phyloP scores from a whole-genome alignment of 2,888 invertebrate genomes.

The Tanytarsus gracilentus region DNA sequence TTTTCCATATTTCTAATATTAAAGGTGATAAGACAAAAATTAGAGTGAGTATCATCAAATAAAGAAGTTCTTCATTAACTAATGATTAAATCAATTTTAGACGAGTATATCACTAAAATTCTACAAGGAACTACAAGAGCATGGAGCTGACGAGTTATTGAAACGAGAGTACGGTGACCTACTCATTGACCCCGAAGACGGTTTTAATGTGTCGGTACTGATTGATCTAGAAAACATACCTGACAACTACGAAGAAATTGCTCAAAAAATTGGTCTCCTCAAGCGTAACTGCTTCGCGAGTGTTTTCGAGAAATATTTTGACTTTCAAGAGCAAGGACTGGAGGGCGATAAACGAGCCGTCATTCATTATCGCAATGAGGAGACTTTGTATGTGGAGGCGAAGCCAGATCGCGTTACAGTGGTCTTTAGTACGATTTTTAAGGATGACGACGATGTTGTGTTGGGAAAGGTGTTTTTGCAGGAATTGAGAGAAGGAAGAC shows the following conservation, averaged over 20 bases:
- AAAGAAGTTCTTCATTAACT: not conserved
- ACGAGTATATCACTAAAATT: slow-evolving; percentile 97
- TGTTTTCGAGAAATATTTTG: slow-evolving; percentile 98
- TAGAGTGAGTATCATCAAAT: slow-evolving; percentile 58
- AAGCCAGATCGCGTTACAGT: slow-evolving; percentile 97
- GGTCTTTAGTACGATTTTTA: slow-evolving; percentile 97
- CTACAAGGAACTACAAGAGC: slow-evolving; percentile 95
- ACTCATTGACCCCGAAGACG: slow-evolving; percentile 76
- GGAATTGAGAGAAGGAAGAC: slow-evolving; percentile 94
- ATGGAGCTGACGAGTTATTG: slow-evolving; percentile 94
- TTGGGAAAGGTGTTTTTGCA: slow-evolving; percentile 99
- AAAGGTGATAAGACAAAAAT: slow-evolving; percentile 95
- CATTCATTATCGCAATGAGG: slow-evolving; percentile 97
- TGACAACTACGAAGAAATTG: slow-evolving; percentile 75
- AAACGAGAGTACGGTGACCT: slow-evolving; percentile 85
- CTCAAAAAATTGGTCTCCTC: slow-evolving; percentile 85
- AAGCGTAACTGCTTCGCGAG: slow-evolving; percentile 99
- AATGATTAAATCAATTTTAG: slow-evolving; percentile 47
- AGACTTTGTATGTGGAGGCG: slow-evolving; percentile 98
- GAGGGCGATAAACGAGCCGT: slow-evolving; percentile 89
- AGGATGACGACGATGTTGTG: slow-evolving; percentile 95
- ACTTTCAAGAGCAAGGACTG: slow-evolving; percentile 89
- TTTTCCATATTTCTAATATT: slow-evolving; percentile 96
- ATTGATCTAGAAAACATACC: slow-evolving; percentile 91
- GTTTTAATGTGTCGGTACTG: slow-evolving; percentile 88